Conservation (phyloP, 2,888 invertebrate species). For the Chymomyza procnemis region DNA sequence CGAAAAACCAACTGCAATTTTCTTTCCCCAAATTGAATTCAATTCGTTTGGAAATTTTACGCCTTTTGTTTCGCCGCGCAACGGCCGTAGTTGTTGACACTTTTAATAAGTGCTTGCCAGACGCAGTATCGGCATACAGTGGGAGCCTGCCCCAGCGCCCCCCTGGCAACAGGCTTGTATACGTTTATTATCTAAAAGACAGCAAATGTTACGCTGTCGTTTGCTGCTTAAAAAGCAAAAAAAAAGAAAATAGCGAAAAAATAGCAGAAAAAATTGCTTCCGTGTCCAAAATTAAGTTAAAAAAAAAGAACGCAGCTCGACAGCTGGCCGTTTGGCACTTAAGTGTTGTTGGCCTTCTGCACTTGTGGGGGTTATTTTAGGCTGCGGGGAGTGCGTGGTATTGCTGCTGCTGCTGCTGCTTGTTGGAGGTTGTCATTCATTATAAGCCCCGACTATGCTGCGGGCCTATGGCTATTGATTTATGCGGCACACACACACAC, state of each 20-base stretch:
- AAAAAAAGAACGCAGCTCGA: conserved; percentile 33
- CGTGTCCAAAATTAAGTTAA: conserved; percentile 69
- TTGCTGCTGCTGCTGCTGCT: no score
- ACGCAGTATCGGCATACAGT: no score
- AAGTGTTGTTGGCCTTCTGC: not conserved
- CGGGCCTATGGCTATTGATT: conserved; percentile 49
- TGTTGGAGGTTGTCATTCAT: not conserved
- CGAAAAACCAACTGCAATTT: not conserved
- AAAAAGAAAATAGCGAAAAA: no score
- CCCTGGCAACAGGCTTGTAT: no score
- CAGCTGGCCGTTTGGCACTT: conserved; percentile 16
- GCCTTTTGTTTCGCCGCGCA: not conserved
- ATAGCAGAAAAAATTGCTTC: conserved; percentile 64
- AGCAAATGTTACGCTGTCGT: no score
- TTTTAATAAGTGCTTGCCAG: no score
- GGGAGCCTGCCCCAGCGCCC: no score
- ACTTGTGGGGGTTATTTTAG: not conserved
- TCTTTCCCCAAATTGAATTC: not conserved
- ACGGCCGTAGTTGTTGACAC: no score
- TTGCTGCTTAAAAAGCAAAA: conserved; percentile 19
- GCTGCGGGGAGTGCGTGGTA: not conserved
- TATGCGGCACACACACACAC: conserved; percentile 37
- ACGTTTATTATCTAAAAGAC: no score
- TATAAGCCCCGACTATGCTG: conserved; percentile 1
- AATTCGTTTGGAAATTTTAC: not conserved